Percentiles rank a stretch among this genome's conserved stretches.
Conservation (phyloP, 2,797 vertebrate genomes). For the Pipistrellus pygmaeus region DNA sequence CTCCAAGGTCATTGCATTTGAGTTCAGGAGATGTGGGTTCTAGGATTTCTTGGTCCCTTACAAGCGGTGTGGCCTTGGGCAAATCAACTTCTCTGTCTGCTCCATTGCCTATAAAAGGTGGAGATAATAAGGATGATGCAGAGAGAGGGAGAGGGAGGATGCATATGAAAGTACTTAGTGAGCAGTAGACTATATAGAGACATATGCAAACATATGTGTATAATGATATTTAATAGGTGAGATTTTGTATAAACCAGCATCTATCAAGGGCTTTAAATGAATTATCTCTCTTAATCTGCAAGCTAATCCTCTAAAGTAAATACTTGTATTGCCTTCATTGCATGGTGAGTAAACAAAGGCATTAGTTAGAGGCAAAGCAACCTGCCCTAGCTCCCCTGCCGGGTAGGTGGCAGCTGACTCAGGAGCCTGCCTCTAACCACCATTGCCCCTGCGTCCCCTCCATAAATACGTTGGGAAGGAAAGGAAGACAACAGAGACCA, state of each 20-base stretch:
- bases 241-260: conserved; percentile 18
- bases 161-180: not conserved
- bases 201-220: conserved; percentile 19
- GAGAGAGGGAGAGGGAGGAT: not conserved
- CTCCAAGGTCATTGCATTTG: not conserved
- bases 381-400: not conserved
- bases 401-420: not conserved
- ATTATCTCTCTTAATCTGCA: conserved; percentile 59
- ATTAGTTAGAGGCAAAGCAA: not conserved
- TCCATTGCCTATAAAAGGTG: not conserved
- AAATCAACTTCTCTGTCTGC: conserved; percentile 25
- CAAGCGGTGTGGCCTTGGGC: not conserved
- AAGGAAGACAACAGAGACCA: not conserved
- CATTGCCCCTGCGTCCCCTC: not conserved
- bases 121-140: not conserved
- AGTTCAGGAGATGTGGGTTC: not conserved
- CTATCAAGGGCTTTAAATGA: conserved; percentile 14
- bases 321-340: not conserved
- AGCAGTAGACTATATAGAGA: not conserved
- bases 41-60: not conserved
- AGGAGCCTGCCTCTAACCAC: not conserved
- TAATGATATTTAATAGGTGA: conserved; percentile 65
- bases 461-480: not conserved
- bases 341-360: not conserved
- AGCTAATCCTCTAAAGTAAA: not conserved